A percentile compares a stretch with the other conserved stretches of the same genome.
phyloP scores from a whole-genome alignment of 2,797 vertebrate genomes.

The Artibeus lituratus region DNA sequence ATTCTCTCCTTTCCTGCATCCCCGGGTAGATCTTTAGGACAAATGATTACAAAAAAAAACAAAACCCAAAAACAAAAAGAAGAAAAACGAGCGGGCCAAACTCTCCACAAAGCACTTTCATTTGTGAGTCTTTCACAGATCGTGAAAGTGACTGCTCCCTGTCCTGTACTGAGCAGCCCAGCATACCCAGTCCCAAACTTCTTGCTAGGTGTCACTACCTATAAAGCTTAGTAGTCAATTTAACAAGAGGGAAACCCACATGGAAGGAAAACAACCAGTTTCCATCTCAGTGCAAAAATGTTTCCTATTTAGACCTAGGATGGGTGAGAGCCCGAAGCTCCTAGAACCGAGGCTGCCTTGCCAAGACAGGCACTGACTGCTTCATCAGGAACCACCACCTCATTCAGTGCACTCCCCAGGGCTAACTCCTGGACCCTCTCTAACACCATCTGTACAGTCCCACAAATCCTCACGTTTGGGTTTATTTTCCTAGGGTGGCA shows the following conservation, averaged over 20 bases:
- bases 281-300: constrained; percentile 55
- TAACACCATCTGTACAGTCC: background rate
- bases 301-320: constrained; percentile 62
- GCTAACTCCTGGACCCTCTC: background rate
- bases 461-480: background rate
- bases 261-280: constrained; percentile 32
- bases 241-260: constrained; percentile 54
- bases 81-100: background rate
- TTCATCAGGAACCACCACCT: constrained; percentile 78
- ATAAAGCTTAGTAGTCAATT: constrained; percentile 50
- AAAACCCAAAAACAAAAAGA: too few relatives aligned
- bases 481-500: background rate
- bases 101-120: background rate
- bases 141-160: background rate
- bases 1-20: background rate
- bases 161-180: background rate
- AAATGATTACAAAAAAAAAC: constrained; percentile 39
- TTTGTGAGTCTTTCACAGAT: background rate
- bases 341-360: constrained; percentile 63
- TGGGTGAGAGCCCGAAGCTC: constrained; percentile 28
- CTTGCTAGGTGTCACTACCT: background rate
- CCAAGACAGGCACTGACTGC: constrained; percentile 56
- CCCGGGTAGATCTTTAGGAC: background rate
- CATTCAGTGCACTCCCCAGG: background rate
- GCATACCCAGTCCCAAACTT: background rate